phyloP scores from a whole-genome alignment of 2,888 invertebrate genomes.

The Amphipoea lucens region DNA sequence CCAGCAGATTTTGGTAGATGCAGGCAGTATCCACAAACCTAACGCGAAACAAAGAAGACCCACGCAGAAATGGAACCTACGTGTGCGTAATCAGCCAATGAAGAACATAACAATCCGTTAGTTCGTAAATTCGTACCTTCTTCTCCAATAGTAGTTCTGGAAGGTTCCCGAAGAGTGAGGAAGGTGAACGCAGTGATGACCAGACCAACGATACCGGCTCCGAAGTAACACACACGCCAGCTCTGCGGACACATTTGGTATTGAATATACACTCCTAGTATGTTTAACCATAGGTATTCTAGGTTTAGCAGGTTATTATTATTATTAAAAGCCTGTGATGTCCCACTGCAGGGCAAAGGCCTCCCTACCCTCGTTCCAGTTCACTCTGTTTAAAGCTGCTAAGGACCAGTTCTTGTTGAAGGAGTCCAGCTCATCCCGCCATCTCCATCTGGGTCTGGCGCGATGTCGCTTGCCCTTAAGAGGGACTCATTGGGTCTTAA shows the following conservation, averaged over 20 bases:
- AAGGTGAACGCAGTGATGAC: slow-evolving; percentile 93
- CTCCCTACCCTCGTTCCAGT: not conserved
- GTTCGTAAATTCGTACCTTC: slow-evolving; percentile 87
- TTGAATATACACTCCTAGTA: not conserved
- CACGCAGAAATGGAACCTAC: not conserved
- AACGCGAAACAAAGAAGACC: not conserved
- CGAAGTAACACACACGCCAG: slow-evolving; percentile 96
- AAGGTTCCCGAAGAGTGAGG: slow-evolving; percentile 94
- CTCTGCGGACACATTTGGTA: slow-evolving; percentile 87
- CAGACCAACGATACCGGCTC: slow-evolving; percentile 94
- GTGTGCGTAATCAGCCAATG: not conserved
- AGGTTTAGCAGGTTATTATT: not conserved
- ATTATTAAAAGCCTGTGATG: not conserved
- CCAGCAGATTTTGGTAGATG: not conserved
- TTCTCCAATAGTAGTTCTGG: slow-evolving; percentile 94
- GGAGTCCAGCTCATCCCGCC: not conserved
- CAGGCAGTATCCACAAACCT: not conserved
- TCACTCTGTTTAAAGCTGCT: not conserved
- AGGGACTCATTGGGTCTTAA: not conserved
- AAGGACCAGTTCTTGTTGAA: not conserved
- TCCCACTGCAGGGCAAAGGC: not conserved
- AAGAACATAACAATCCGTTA: not conserved
- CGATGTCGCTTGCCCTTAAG: not conserved
- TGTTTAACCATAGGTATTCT: not conserved
- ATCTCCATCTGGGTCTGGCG: not conserved